These are phyloP conservation scores for Gastrophysa polygoni DNA, from an alignment of 2,888 invertebrate species.

Conservation along the genomic window DNA sequence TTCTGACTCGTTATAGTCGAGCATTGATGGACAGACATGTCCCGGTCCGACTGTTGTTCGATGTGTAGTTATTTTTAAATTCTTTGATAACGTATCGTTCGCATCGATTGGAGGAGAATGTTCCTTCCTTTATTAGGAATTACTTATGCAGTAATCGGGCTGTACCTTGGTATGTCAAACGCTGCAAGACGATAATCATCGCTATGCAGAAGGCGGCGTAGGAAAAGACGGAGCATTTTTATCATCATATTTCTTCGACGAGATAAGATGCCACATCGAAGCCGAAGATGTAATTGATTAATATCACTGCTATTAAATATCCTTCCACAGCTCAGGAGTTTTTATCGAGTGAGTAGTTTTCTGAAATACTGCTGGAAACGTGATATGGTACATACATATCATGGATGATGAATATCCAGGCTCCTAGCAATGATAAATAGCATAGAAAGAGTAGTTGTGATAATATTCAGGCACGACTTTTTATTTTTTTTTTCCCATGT, in stretches of 20 bases:
- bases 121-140: constrained; percentile 50
- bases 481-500: no score
- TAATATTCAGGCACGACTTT: no score
- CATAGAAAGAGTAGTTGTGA: no score
- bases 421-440: no score
- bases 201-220: not conserved
- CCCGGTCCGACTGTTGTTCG: constrained; percentile 48
- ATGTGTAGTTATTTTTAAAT: constrained; percentile 57
- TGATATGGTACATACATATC: no score
- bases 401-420: no score
- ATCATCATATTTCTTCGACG: not conserved
- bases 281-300: not conserved
- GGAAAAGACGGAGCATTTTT: not conserved
- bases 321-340: no score
- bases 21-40: constrained; percentile 55
- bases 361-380: no score
- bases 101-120: constrained; percentile 49
- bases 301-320: no score
- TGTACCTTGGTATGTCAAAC: constrained; percentile 38
- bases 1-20: constrained; percentile 47
- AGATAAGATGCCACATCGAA: not conserved
- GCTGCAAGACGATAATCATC: constrained; percentile 40
- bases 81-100: constrained; percentile 56
- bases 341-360: no score
- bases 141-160: constrained; percentile 41